These are phyloP conservation scores for Osmoderma eremita DNA, from an alignment of 2,888 invertebrate species.

Conservation along the genomic window DNA sequence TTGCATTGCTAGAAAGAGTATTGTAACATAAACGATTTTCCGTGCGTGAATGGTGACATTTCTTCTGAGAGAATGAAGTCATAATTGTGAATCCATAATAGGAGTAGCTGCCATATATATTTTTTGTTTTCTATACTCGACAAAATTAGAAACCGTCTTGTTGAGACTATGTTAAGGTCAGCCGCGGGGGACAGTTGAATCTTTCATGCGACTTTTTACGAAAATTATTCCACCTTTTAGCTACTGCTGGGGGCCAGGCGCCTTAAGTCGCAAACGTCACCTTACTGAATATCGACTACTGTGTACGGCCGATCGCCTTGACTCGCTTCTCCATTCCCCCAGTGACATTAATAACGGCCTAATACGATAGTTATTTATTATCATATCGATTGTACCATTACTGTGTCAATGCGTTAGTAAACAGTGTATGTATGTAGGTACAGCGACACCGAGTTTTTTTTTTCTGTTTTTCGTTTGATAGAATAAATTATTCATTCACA, in stretches of 20 bases:
- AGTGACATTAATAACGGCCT: slow-evolving; percentile 17
- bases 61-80: no score
- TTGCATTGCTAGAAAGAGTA: no score
- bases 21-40: no score
- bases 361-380: slow-evolving; percentile 17
- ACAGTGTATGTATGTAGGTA: no score
- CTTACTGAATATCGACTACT: slow-evolving; percentile 8
- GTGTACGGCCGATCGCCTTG: background rate
- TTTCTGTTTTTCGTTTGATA: no score
- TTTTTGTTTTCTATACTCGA: background rate
- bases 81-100: no score
- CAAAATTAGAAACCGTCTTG: background rate
- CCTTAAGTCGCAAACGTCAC: slow-evolving; percentile 5
- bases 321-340: slow-evolving; percentile 17
- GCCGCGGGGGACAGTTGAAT: background rate
- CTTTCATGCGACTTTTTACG: background rate
- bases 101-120: background rate
- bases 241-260: background rate
- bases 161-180: slow-evolving; percentile 19
- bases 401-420: no score
- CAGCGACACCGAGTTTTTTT: no score
- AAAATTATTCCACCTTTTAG: background rate
- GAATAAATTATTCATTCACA: no score
- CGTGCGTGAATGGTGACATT: no score
- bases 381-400: no score